Conservation (phyloP, 2,888 invertebrate species). For the Plagodis dolabraria region DNA sequence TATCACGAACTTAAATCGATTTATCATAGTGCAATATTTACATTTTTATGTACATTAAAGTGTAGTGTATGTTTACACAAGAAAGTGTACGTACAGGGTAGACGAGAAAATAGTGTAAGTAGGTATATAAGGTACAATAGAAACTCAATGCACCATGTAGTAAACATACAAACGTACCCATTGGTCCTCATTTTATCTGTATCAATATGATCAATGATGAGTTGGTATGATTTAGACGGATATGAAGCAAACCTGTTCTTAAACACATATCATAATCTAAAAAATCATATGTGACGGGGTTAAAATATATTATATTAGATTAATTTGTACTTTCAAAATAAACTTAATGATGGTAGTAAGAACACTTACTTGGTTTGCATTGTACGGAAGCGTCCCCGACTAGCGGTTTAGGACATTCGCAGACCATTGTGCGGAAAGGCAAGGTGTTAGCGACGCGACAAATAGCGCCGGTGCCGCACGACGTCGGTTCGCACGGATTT, state of each 20-base stretch:
- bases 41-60: slow-evolving; percentile 29
- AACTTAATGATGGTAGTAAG: not conserved
- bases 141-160: slow-evolving; percentile 13
- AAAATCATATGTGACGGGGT: slow-evolving; percentile 9
- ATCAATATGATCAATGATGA: slow-evolving; percentile 52
- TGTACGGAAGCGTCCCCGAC: slow-evolving; percentile 94
- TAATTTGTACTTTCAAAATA: not conserved
- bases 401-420: slow-evolving; percentile 92
- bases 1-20: slow-evolving; percentile 16
- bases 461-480: slow-evolving; percentile 92
- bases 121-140: slow-evolving; percentile 1
- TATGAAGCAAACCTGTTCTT: slow-evolving; percentile 31
- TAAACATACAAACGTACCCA: slow-evolving; percentile 21
- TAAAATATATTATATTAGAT: not conserved
- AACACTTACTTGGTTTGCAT: slow-evolving; percentile 90
- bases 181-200: slow-evolving; percentile 10
- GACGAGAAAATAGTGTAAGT: slow-evolving; percentile 17
- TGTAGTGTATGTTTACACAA: slow-evolving; percentile 33
- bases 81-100: slow-evolving; percentile 10
- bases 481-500: slow-evolving; percentile 91
- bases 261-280: slow-evolving; percentile 27
- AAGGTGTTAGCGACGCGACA: slow-evolving; percentile 94
- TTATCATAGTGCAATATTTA: slow-evolving; percentile 29
- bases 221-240: slow-evolving; percentile 30
- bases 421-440: slow-evolving; percentile 94